phyloP scores from a whole-genome alignment of 2,888 invertebrate genomes.

The Agonopterix alstromeriana region DNA sequence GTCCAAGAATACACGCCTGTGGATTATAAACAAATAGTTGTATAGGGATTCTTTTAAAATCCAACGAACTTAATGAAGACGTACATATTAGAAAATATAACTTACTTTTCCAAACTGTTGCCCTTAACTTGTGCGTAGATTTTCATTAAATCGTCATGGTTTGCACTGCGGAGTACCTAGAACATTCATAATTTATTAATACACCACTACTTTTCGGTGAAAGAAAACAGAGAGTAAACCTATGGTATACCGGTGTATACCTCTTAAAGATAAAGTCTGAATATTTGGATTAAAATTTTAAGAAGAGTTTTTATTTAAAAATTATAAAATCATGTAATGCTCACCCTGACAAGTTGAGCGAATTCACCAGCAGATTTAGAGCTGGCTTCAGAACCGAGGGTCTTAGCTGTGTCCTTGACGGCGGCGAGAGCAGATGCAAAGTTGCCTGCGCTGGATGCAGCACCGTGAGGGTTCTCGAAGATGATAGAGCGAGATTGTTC shows the following conservation, averaged over 20 bases:
- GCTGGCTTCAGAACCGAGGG: conserved; percentile 77
- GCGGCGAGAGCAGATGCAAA: conserved; percentile 74
- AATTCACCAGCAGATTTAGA: conserved; percentile 82
- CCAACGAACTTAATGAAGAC: no score
- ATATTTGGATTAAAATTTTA: no score
- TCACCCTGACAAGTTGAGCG: conserved; percentile 79
- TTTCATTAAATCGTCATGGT: conserved; percentile 82
- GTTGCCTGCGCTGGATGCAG: conserved; percentile 55
- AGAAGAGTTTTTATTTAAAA: no score
- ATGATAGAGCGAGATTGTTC: conserved; percentile 77
- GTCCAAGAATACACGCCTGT: conserved; percentile 86
- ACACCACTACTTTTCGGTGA: background rate
- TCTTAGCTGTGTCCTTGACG: conserved; percentile 79
- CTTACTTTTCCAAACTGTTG: conserved; percentile 76
- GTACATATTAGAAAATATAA: conserved; percentile 3
- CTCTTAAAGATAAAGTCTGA: no score
- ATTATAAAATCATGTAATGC: conserved; percentile 5
- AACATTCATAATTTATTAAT: conserved; percentile 27
- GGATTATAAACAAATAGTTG: no score
- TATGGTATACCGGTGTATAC: no score
- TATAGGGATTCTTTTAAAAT: no score
- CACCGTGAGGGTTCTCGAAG: conserved; percentile 83
- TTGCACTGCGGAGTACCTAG: conserved; percentile 79
- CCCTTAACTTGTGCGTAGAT: conserved; percentile 80
- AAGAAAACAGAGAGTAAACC: no score